Conservation (phyloP, 37 sponge, comb jelly and placozoan genomes). For the Dysidea cf. avara region DNA sequence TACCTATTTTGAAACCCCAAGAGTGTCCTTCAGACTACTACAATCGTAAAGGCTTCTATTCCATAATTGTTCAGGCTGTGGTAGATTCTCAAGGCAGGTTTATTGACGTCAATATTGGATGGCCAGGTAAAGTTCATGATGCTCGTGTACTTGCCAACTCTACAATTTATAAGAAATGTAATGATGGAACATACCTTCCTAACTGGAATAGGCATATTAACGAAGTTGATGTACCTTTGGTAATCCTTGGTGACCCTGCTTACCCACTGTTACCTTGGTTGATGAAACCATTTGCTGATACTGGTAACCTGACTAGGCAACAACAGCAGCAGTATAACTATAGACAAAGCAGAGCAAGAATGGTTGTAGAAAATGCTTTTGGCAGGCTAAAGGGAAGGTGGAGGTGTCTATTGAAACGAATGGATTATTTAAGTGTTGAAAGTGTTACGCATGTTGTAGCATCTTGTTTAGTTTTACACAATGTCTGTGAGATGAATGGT, state of each 20-base stretch:
- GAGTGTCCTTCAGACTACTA: too few relatives aligned
- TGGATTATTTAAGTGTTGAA: too few relatives aligned
- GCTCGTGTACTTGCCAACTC: conserved; percentile 37
- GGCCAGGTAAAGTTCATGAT: too few relatives aligned
- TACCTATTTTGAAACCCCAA: too few relatives aligned
- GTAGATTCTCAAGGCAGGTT: too few relatives aligned
- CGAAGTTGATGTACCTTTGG: conserved; percentile 13
- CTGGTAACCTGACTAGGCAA: neutral
- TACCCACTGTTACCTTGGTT: conserved; percentile 38
- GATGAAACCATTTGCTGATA: conserved; percentile 44
- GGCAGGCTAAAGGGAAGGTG: too few relatives aligned
- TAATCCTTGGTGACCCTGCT: conserved; percentile 56
- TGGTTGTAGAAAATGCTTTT: too few relatives aligned
- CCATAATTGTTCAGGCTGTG: too few relatives aligned
- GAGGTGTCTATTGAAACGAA: too few relatives aligned
- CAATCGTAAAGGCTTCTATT: too few relatives aligned
- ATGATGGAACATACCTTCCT: conserved; percentile 16
- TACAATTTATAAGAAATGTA: conserved; percentile 6
- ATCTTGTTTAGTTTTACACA: conserved; percentile 29
- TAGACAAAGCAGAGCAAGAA: conserved; percentile 40
- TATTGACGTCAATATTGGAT: too few relatives aligned
- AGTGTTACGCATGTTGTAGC: conserved; percentile 19
- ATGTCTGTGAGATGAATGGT: conserved; percentile 25
- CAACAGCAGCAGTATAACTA: conserved; percentile 29
- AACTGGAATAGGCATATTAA: neutral